Conservation (phyloP, 2,888 invertebrate genomes). For the Dasypogon diadema region DNA sequence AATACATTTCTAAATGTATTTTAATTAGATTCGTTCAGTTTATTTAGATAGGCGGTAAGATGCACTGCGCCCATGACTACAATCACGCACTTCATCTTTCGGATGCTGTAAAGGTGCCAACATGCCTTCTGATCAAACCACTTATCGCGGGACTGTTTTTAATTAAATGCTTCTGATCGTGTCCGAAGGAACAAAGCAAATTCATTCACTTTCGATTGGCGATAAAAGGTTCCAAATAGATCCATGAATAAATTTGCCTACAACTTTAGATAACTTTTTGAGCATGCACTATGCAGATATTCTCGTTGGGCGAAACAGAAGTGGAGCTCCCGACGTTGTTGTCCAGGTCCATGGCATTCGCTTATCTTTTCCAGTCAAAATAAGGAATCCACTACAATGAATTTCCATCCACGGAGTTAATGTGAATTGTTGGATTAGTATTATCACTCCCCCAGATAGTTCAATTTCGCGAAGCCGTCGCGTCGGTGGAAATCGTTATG, state of each 20-base stretch:
- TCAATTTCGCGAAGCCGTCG: not conserved
- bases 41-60: not conserved
- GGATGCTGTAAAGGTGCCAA: not conserved
- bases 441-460: not conserved
- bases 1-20: no score
- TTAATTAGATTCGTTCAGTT: not conserved
- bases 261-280: not conserved
- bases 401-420: not conserved
- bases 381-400: not conserved
- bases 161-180: not conserved
- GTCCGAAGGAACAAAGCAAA: no score
- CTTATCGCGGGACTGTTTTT: not conserved
- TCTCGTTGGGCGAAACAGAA: not conserved
- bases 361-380: slow-evolving; percentile 19
- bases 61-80: not conserved
- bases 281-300: not conserved
- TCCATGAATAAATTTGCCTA: slow-evolving; percentile 32
- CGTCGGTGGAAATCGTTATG: not conserved
- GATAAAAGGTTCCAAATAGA: not conserved
- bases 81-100: not conserved
- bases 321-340: not conserved
- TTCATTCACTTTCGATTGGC: slow-evolving; percentile 27
- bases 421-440: not conserved
- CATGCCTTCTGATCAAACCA: not conserved
- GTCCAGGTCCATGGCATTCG: not conserved